Base-by-base conservation (phyloP, 2,888 invertebrate species). In the Xestoiulus laeticollis region DNA sequence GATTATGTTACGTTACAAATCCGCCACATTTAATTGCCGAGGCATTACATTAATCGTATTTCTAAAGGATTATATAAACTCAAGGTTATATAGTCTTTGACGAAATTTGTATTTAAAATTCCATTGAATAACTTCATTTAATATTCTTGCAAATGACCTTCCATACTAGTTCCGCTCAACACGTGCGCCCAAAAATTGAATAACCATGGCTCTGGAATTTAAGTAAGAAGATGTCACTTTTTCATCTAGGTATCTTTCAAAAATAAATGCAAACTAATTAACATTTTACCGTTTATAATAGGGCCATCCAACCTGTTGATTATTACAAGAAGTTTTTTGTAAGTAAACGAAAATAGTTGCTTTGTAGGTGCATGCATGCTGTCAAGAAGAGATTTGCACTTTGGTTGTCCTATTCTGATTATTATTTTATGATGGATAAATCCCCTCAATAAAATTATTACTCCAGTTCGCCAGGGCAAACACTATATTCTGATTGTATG, bases 251-350 rank as follows among this genome's bases (percentile, higher is more conserved):
- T 33, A 68, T 82, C 8, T 1, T 84, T 16, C 30, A 85, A 85
- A 26, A 19, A 19, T 85, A 85, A 87, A 85, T 85, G 44, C 16
- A 19, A n/a, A 16, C 26, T 30, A 48, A 19, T 59, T n/a, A 59
- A 59, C 59, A n/a, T 26, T 8, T 22, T 12, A 59, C 53, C 43
- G 1, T 26, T 30, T 22, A 30, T n/a, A n/a, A n/a, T 68, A 88
- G 88, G 59, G 33, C 85, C 48, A 32, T 88, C 12, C 88, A 88
- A 59, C 85, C 88, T 43, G 22, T 85, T 26, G 88, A 88, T 33
- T 88, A 88, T 30, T 88, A 85, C 85, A 85, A 68, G 44, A 88
- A 85, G 85, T 88, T 68, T 88, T 44, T 85, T 59, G 88, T 85
- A 88, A 88, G 53, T 87, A n/a, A 33, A n/a, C 5, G 6, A 38